Percentiles rank a stretch among this genome's conserved stretches.
Conservation (phyloP, 2,888 invertebrate species). For the Isotomurus palustris region DNA sequence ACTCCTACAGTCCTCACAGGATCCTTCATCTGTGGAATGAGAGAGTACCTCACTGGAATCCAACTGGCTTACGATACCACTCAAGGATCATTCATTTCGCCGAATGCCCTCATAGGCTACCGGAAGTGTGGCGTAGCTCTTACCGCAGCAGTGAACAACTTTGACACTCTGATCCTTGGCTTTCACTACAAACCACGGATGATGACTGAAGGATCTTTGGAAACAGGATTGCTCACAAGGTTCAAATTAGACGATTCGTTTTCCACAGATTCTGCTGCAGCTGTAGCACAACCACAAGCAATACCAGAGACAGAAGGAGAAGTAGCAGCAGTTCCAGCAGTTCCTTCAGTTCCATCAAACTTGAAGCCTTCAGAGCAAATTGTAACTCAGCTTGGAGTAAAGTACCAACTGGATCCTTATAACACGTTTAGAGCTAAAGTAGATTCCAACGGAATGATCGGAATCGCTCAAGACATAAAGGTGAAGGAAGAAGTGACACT, state of each 20-base stretch:
- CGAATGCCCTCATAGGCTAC: background rate
- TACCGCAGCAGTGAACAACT: background rate
- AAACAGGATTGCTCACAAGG: background rate
- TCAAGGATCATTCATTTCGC: background rate
- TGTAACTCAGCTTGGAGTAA: too few relatives aligned
- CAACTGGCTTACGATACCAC: background rate
- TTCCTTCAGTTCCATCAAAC: too few relatives aligned
- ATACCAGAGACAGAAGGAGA: too few relatives aligned
- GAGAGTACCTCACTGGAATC: background rate
- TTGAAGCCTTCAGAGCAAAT: too few relatives aligned
- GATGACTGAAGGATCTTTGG: background rate
- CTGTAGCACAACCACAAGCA: too few relatives aligned
- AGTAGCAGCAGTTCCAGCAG: too few relatives aligned
- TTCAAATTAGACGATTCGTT: background rate
- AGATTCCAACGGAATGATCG: too few relatives aligned
- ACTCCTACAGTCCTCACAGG: background rate
- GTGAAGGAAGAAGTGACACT: too few relatives aligned
- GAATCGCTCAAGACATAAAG: too few relatives aligned
- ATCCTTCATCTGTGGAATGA: background rate
- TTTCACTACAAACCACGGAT: background rate
- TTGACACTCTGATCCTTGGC: background rate
- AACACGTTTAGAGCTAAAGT: too few relatives aligned
- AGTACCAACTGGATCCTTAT: too few relatives aligned
- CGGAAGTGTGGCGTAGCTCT: background rate
- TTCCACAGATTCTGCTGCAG: too few relatives aligned